Evolutionary conservation across 2,797 vertebrate species (phyloP).

Genomic region (Trachurus trachurus): DNA sequence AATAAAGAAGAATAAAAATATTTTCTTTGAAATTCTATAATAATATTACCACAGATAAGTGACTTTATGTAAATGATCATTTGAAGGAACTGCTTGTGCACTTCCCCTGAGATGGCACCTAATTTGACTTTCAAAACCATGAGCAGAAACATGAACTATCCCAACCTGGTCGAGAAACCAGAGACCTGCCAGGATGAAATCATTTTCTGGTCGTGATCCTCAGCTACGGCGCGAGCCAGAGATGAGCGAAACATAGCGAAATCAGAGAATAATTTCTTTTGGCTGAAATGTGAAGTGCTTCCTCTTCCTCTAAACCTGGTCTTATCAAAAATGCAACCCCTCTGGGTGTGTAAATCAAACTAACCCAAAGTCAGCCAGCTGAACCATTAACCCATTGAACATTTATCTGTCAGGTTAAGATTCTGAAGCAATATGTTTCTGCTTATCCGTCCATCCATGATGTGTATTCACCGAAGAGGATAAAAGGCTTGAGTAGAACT

Average conservation of each 20-base stretch:
- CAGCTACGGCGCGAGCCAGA: not conserved
- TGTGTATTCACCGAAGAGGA: constrained; percentile 27
- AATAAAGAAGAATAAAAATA: not conserved
- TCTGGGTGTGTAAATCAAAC: constrained; percentile 58
- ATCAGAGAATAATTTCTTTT: constrained; percentile 7
- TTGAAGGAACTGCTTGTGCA: not conserved
- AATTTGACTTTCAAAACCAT: not conserved
- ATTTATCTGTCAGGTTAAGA: constrained; percentile 61
- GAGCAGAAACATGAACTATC: not conserved
- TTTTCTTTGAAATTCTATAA: not conserved
- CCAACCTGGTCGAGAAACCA: not conserved
- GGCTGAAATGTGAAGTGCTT: not conserved
- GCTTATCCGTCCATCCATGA: constrained; percentile 49
- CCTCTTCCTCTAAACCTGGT: constrained; percentile 11
- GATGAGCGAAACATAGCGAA: not conserved
- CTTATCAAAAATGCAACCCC: not conserved
- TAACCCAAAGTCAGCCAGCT: constrained; percentile 29
- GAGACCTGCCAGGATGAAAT: not conserved
- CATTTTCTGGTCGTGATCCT: not conserved
- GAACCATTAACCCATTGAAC: constrained; percentile 44
- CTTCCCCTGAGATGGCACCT: not conserved
- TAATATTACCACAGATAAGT: not conserved
- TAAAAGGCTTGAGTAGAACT: constrained; percentile 3
- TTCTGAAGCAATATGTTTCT: constrained; percentile 48
- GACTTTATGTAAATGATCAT: not conserved